These are phyloP conservation scores for Malachius bipustulatus DNA, from an alignment of 2,888 invertebrate genomes.

Conservation along the genomic window DNA sequence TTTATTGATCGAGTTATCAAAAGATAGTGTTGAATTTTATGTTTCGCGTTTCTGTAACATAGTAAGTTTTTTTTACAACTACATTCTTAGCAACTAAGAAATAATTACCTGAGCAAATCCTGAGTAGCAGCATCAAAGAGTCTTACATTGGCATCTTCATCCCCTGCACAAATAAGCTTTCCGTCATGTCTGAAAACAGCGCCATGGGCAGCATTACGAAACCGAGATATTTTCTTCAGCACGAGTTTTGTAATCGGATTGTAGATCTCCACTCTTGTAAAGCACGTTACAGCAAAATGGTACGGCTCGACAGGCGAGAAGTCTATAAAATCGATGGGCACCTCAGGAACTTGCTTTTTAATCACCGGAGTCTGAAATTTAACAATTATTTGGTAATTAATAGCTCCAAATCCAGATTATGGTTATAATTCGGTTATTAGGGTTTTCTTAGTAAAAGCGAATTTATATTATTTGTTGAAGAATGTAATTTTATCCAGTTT, in stretches of 20 bases:
- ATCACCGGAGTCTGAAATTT: slow-evolving; percentile 62
- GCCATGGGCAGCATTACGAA: slow-evolving; percentile 76
- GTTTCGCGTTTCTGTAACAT: no score
- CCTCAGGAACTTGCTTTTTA: slow-evolving; percentile 87
- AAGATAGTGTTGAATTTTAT: no score
- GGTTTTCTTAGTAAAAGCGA: no score
- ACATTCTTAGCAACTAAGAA: no score
- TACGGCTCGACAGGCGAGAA: slow-evolving; percentile 82
- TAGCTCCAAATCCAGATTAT: no score
- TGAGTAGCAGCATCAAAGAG: slow-evolving; percentile 81
- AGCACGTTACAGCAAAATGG: slow-evolving; percentile 87
- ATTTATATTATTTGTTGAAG: no score
- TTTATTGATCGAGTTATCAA: not conserved
- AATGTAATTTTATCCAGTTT: no score
- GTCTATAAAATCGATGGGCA: slow-evolving; percentile 81
- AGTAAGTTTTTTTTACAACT: no score
- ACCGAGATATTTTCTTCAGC: slow-evolving; percentile 68
- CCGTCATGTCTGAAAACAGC: slow-evolving; percentile 74
- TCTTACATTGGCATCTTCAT: slow-evolving; percentile 77
- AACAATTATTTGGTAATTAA: no score
- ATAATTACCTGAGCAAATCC: slow-evolving; percentile 48
- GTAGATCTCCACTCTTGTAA: slow-evolving; percentile 76
- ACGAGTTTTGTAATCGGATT: slow-evolving; percentile 76
- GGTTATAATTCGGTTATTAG: no score
- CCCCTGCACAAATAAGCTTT: slow-evolving; percentile 72